Conservation (phyloP, 2,113 vertebrate species). For the Corythoichthys intestinalis region DNA sequence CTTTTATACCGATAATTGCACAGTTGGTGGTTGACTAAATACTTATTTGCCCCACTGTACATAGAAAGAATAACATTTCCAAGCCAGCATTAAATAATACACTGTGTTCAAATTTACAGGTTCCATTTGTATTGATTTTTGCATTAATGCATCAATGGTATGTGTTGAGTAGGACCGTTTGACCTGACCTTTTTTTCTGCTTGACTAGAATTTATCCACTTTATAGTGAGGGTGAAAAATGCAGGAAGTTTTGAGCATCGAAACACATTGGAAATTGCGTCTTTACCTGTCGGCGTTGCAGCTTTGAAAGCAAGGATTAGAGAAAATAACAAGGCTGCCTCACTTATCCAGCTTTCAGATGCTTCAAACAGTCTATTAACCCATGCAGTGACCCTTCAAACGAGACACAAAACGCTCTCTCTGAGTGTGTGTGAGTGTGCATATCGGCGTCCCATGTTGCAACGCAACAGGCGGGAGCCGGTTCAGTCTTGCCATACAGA, state of each 20-base stretch:
- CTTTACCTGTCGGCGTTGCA: conserved; percentile 23
- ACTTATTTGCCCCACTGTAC: no score
- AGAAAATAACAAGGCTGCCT: conserved; percentile 41
- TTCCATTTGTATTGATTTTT: background rate
- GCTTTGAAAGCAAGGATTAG: conserved; percentile 26
- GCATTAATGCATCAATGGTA: background rate
- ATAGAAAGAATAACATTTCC: background rate
- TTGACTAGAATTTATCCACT: background rate
- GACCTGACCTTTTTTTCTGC: background rate
- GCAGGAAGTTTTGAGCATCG: background rate
- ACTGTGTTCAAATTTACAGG: background rate
- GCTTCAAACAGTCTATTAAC: conserved; percentile 64
- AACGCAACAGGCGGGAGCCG: conserved; percentile 50
- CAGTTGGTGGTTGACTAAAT: no score
- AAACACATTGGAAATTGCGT: conserved; percentile 24
- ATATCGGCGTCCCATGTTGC: conserved; percentile 30
- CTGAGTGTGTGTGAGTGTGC: conserved; percentile 10
- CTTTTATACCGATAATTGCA: no score
- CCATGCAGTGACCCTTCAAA: conserved; percentile 55
- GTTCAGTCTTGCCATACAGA: conserved; percentile 63
- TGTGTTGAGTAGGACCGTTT: background rate
- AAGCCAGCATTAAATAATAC: background rate
- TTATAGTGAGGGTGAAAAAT: conserved; percentile 14
- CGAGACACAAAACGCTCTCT: conserved; percentile 25
- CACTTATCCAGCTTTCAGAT: conserved; percentile 44